Percentiles rank a stretch among this genome's conserved stretches.
phyloP scores from a whole-genome alignment of 2,113 vertebrate species.

The Urocitellus parryii region DNA sequence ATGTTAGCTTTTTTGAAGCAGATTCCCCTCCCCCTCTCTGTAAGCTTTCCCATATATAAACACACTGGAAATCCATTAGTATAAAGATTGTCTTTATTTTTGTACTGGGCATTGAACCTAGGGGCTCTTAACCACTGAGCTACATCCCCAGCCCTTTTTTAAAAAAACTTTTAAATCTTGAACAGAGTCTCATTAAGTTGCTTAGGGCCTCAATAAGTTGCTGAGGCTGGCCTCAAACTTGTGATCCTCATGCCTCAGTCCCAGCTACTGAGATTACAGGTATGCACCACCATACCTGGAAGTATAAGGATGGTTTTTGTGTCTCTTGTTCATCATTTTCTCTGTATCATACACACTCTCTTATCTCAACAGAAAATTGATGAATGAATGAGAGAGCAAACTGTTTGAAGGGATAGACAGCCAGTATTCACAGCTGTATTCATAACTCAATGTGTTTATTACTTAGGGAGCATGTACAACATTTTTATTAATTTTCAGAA shows the following conservation, averaged over 20 bases:
- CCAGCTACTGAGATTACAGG: too few relatives aligned
- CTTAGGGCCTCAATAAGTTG: too few relatives aligned
- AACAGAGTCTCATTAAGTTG: too few relatives aligned
- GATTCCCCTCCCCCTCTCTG: not conserved
- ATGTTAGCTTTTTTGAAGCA: not conserved
- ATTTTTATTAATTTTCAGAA: constrained; percentile 45
- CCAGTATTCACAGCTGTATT: not conserved
- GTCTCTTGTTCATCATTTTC: not conserved
- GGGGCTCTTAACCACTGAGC: too few relatives aligned
- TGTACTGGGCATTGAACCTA: too few relatives aligned
- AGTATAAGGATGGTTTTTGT: not conserved
- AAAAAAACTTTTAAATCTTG: too few relatives aligned
- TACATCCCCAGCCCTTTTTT: too few relatives aligned
- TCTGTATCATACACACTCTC: not conserved
- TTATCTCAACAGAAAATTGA: not conserved
- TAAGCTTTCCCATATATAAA: not conserved
- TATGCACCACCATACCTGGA: too few relatives aligned
- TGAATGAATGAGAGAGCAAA: not conserved
- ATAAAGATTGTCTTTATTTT: not conserved
- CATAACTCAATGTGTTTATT: not conserved
- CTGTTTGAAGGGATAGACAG: not conserved
- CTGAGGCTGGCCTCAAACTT: too few relatives aligned
- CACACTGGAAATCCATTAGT: not conserved
- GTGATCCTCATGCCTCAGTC: too few relatives aligned
- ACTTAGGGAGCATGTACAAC: not conserved